Evolutionary conservation across 2,797 vertebrate genomes (phyloP), one percentile per base, ranked within the genome.

Genomic region (Leptoclinus maculatus): DNA sequence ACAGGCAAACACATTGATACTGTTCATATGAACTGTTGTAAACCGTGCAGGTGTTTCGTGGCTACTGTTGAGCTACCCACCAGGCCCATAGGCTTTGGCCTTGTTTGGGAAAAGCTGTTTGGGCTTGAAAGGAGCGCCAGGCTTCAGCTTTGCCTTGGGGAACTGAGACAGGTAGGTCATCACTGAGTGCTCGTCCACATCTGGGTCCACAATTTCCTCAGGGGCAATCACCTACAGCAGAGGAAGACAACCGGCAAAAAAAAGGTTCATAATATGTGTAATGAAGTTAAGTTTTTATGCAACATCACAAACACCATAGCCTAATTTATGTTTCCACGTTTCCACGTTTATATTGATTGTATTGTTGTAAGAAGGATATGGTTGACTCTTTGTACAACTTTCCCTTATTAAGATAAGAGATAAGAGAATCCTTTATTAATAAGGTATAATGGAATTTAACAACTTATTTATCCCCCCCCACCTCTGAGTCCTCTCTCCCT

Each of bases 161-260:
- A 98, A 98, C 94, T 98, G 97, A 58, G 97, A 98, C 85, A 98
- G 94, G 93, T 98, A 98, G 21, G 97, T 98, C 97, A 98, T 98
- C 76, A 98, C 97, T 0, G 97, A 98, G 90, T 98, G 97, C 82
- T 98, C 97, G 17, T 98, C 97, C 85, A 98, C 97, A 45, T 98
- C 95, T 85, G 97, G 97, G 89, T 98, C 97, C 89, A 98, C 97
- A 0, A 98, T 98, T 93, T 98, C 97, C 90, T 98, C 97, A 0
- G 97, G 97, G 23, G 97, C 96, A 2, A 98, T 98, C 82, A 98
- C 97, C 97, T 98, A 32, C 23, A 84, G 65, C 19, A 43, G 58
- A 83, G 19, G 74, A 45, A 82, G 4, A 83, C 16, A 11, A 74
- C 0, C 47, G 10, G 66, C 11, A 16, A 12, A 69, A n/a, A 6